Evolutionary conservation across 1,140 invertebrate species (phyloP), one percentile per base, ranked within the genome.

Genomic region (Araneus ventricosus): DNA sequence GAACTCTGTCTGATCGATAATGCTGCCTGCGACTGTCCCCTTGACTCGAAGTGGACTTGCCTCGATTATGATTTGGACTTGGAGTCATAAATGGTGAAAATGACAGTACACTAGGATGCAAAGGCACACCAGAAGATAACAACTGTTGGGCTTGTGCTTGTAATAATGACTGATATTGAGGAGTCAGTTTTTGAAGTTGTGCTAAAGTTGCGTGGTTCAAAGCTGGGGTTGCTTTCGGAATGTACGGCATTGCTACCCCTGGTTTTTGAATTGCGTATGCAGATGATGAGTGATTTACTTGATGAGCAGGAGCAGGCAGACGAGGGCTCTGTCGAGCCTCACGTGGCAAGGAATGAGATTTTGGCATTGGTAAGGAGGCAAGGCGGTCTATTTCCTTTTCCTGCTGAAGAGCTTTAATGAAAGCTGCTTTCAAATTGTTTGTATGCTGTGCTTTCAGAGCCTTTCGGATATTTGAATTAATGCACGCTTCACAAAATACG

Each of bases 401-500:
- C 95, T 99, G 24, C 95, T 99, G 98, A 30, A 99, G 96, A 57
- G 99, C 99, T 96, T 99, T 99, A 0, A 99, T 98, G 95, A 99
- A 99, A 41, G 98, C 98, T 52, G 98, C 98, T 96, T 99, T 99
- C 95, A 99, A 96, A 94, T 98, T 97, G 95, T 99, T 99, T 57
- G 99, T 99, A 95, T 99, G 99, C 95, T 99, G 99, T 79, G 98
- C 98, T 96, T 99, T 99, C 79, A 99, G 96, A n/a, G 98, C 98
- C 94, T 99, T 98, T 96, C 99, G 99, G 88, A 99, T 98, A 95
- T 99, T 99, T 22, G 97, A 97, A 20, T 98, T 99, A 7, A 99
- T 98, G 96, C 99, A 99, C 93, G 98, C 97, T 95, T 99, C 99
- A 96, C 99, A 95, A 63, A 99, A 99, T 10, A 99, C 98, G 94